Evolutionary conservation across 2,888 invertebrate species (phyloP).

Genomic region (Mayetiola destructor): DNA sequence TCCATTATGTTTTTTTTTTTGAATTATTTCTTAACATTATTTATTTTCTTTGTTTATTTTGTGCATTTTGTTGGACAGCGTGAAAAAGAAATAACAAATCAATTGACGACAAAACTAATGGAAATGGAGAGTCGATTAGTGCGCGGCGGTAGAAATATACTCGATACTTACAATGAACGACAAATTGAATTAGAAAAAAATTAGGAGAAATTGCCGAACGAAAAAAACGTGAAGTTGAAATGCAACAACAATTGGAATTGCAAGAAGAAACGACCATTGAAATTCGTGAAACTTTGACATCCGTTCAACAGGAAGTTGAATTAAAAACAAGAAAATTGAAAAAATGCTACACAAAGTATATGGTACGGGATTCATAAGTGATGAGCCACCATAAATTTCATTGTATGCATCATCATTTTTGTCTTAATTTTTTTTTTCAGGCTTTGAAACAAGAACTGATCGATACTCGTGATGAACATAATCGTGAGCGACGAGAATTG

Average conservation of each 20-base stretch:
- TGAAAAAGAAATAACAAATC: constrained; percentile 57
- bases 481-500: constrained; percentile 78
- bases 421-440: constrained; percentile 33
- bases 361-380: too few relatives aligned
- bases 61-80: constrained; percentile 22
- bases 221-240: constrained; percentile 55
- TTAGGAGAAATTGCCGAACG: constrained; percentile 80
- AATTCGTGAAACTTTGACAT: constrained; percentile 79
- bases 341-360: constrained; percentile 73
- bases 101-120: constrained; percentile 60
- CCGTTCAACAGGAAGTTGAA: constrained; percentile 92
- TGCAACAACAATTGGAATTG: constrained; percentile 83
- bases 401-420: background rate
- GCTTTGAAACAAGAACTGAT: constrained; percentile 60
- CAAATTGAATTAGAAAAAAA: constrained; percentile 77
- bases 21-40: too few relatives aligned
- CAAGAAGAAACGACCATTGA: constrained; percentile 88
- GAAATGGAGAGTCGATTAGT: constrained; percentile 88
- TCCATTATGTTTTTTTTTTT: background rate
- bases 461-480: constrained; percentile 76
- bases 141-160: constrained; percentile 84
- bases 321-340: constrained; percentile 84
- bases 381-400: background rate
- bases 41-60: background rate
- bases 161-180: constrained; percentile 90